phyloP scores from a whole-genome alignment of 2,113 vertebrate genomes.

The Lepus americanus region DNA sequence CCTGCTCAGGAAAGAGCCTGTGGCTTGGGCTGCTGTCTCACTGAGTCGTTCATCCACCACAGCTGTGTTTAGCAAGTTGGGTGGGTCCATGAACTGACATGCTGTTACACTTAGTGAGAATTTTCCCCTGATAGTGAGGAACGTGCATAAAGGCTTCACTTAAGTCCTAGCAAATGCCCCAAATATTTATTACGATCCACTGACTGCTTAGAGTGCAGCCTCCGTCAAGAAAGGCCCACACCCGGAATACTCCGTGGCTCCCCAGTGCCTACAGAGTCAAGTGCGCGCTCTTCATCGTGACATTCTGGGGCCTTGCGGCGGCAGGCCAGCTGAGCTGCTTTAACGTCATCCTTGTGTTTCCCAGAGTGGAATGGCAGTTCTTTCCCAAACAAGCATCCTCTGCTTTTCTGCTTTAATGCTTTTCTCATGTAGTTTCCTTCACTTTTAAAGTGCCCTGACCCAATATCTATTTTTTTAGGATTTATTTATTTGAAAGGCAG shows the following conservation, averaged over 20 bases:
- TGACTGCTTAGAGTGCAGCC: not conserved
- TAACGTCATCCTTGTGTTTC: not conserved
- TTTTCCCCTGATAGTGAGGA: slow-evolving; percentile 33
- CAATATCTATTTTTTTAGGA: not conserved
- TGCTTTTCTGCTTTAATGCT: not conserved
- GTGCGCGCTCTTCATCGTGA: not conserved
- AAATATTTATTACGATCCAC: not conserved
- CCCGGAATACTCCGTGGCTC: not conserved
- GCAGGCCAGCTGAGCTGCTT: not conserved
- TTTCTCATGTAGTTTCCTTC: not conserved
- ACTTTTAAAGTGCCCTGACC: not conserved
- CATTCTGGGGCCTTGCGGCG: not conserved
- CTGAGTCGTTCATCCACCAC: slow-evolving; percentile 43
- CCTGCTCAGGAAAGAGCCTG: slow-evolving; percentile 67
- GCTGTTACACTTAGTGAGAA: slow-evolving; percentile 33
- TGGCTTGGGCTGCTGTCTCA: slow-evolving; percentile 42
- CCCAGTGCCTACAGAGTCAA: not conserved
- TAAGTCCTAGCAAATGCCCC: not conserved
- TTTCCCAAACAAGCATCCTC: not conserved
- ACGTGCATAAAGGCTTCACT: not conserved
- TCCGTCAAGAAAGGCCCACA: not conserved
- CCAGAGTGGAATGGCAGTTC: not conserved
- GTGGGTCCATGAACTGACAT: slow-evolving; percentile 25
- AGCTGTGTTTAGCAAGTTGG: slow-evolving; percentile 67
- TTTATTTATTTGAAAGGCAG: too few species aligned